These are phyloP conservation scores for Rhea americana DNA, from an alignment of 2,113 vertebrate genomes.

Conservation along the genomic window DNA sequence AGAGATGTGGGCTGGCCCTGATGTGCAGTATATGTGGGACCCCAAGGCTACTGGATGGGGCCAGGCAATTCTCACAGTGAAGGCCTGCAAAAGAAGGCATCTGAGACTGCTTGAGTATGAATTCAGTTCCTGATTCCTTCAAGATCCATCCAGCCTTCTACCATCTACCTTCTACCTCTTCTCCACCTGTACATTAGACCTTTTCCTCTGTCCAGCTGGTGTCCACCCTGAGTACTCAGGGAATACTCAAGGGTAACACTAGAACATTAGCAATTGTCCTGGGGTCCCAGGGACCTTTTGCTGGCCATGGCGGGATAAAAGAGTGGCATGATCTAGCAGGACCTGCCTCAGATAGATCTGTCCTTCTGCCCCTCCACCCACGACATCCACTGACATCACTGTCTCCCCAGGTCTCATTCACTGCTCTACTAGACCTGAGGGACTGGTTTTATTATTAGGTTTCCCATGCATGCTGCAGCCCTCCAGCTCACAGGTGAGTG, in stretches of 20 bases:
- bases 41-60: not conserved
- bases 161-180: not conserved
- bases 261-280: not conserved
- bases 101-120: not conserved
- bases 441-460: not conserved
- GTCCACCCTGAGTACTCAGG: not conserved
- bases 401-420: not conserved
- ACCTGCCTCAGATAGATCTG: too few relatives aligned
- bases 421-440: not conserved
- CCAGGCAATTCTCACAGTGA: rapidly evolving
- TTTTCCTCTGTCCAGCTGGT: not conserved
- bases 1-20: not conserved
- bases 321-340: too few relatives aligned
- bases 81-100: not conserved
- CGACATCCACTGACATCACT: too few relatives aligned
- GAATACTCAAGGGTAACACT: not conserved
- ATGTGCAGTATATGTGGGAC: rapidly evolving
- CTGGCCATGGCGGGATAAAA: not conserved
- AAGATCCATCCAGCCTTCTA: not conserved
- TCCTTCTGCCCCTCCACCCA: too few relatives aligned
- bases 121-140: not conserved
- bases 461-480: not conserved
- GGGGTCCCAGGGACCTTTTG: not conserved
- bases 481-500: conserved; percentile 21
- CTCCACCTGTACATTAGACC: not conserved